phyloP scores from a whole-genome alignment of 2,113 vertebrate species.

The Pangasianodon gigas region DNA sequence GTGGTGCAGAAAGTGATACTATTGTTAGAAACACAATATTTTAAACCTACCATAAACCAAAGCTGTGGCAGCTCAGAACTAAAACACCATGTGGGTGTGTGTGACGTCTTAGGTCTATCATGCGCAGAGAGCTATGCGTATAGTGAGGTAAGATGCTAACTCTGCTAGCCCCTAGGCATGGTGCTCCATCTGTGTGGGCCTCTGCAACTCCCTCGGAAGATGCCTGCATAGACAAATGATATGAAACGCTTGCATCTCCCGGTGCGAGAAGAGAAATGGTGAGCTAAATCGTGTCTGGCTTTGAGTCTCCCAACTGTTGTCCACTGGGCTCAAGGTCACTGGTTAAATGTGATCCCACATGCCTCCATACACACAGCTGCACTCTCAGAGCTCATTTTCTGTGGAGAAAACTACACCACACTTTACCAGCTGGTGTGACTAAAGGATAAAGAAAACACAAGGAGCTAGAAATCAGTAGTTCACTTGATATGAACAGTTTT shows the following conservation, averaged over 20 bases:
- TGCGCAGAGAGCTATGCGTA: background rate
- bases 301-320: conserved; percentile 42
- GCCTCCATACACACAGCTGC: conserved; percentile 32
- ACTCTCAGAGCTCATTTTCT: conserved; percentile 40
- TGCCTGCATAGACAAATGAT: conserved; percentile 55
- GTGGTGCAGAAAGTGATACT: background rate
- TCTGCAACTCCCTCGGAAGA: conserved; percentile 46
- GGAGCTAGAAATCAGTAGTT: background rate
- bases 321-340: conserved; percentile 55
- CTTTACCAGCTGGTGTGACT: conserved; percentile 13
- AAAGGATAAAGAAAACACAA: conserved; percentile 1
- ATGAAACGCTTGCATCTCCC: conserved; percentile 44
- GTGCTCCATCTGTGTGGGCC: conserved; percentile 59
- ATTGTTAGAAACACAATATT: conserved; percentile 8
- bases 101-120: conserved; percentile 42
- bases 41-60: background rate
- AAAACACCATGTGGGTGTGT: conserved; percentile 21
- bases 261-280: conserved; percentile 51
- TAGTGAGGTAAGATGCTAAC: conserved; percentile 25
- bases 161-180: conserved; percentile 51
- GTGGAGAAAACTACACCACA: conserved; percentile 3
- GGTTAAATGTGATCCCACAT: conserved; percentile 46
- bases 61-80: background rate
- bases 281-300: conserved; percentile 54
- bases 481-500: too few species aligned